phyloP scores from a whole-genome alignment of 2,888 invertebrate genomes.

The Odontocolon sp. region DNA sequence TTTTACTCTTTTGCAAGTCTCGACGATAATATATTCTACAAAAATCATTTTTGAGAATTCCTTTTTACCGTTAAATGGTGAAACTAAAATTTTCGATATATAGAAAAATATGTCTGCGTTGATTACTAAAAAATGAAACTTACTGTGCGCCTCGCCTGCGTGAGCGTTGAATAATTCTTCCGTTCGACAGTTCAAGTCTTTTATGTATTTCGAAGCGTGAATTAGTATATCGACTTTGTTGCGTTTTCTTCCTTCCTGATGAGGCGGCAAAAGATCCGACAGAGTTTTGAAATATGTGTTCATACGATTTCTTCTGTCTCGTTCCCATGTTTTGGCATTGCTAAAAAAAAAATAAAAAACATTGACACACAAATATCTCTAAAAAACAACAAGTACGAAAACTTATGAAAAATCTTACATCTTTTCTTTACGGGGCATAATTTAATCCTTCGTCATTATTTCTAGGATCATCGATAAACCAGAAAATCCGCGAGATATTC shows the following conservation, averaged over 20 bases:
- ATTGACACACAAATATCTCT: neutral
- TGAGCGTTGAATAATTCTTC: conserved; percentile 75
- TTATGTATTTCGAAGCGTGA: conserved; percentile 79
- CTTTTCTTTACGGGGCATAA: conserved; percentile 80
- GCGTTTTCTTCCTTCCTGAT: conserved; percentile 83
- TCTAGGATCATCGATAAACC: conserved; percentile 48
- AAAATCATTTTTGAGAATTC: too few relatives aligned
- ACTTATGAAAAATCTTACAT: conserved; percentile 70
- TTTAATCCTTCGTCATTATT: conserved; percentile 74
- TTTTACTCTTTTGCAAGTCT: too few relatives aligned
- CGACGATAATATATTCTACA: too few relatives aligned
- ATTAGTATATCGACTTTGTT: conserved; percentile 82
- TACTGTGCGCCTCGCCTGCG: conserved; percentile 78
- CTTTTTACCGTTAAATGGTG: too few relatives aligned
- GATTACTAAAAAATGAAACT: too few relatives aligned
- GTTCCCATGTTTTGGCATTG: conserved; percentile 87
- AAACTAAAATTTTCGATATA: too few relatives aligned
- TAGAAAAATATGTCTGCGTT: too few relatives aligned
- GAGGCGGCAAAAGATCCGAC: conserved; percentile 82
- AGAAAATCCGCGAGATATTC: conserved; percentile 19
- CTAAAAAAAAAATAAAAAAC: conserved; percentile 76
- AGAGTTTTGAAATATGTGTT: conserved; percentile 83
- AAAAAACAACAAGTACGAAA: neutral
- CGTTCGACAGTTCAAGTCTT: conserved; percentile 76
- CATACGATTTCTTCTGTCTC: conserved; percentile 86